Percentiles rank a stretch among this genome's conserved stretches.
Conservation (phyloP, 1,140 invertebrate species). For the Drosophila oshimai region DNA sequence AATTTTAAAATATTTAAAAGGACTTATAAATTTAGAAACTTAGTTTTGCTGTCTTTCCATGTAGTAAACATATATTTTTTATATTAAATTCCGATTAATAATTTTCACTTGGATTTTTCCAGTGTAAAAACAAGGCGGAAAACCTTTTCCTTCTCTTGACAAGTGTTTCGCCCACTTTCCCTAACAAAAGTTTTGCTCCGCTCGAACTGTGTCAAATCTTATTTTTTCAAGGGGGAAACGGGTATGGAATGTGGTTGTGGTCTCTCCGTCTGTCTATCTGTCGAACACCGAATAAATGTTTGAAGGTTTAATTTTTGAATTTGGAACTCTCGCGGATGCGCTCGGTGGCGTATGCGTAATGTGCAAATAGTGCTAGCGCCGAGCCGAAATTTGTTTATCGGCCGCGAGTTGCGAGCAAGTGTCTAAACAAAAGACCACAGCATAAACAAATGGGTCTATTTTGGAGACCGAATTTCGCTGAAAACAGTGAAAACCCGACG, state of each 20-base stretch:
- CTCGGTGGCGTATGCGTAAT: constrained; percentile 41
- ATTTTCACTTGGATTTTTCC: neutral
- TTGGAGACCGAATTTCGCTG: neutral
- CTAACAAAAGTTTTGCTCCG: neutral
- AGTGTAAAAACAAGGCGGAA: neutral
- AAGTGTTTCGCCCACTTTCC: neutral
- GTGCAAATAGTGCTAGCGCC: constrained; percentile 32
- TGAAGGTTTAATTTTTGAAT: neutral
- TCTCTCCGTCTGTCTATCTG: too few relatives aligned
- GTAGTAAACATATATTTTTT: too few relatives aligned
- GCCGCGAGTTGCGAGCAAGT: constrained; percentile 23
- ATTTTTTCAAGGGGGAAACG: neutral
- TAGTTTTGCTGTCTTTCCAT: too few relatives aligned
- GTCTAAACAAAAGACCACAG: constrained; percentile 38
- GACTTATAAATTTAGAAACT: too few relatives aligned
- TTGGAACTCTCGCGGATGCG: neutral
- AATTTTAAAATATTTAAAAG: too few relatives aligned
- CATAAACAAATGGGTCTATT: constrained; percentile 30
- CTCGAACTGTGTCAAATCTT: constrained; percentile 3
- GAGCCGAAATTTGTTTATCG: constrained; percentile 40
- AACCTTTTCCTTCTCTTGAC: neutral
- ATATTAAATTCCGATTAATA: too few relatives aligned
- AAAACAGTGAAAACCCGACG: neutral
- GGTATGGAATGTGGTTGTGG: neutral
- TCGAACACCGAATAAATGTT: constrained; percentile 11